Percentiles rank a stretch among this genome's conserved stretches.
phyloP scores from a whole-genome alignment of 2,797 vertebrate genomes.

The Leucoraja ocellata region DNA sequence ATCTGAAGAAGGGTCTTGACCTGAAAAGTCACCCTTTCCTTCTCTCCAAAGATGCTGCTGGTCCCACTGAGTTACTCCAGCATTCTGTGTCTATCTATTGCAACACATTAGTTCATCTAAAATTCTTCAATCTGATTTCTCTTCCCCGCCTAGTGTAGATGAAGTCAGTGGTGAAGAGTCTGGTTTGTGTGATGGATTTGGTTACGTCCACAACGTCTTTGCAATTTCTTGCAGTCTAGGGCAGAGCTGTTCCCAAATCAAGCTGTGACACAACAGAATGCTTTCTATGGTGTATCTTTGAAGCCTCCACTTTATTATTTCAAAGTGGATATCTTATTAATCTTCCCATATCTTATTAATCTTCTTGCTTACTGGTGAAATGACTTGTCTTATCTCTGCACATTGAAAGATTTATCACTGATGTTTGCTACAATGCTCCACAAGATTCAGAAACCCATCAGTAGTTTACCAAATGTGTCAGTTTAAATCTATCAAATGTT shows the following conservation, averaged over 20 bases:
- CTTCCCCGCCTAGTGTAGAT: too few species aligned
- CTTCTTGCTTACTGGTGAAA: neutral
- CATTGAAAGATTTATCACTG: neutral
- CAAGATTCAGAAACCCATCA: neutral
- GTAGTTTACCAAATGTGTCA: neutral
- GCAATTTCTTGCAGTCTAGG: too few species aligned
- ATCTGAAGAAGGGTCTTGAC: too few species aligned
- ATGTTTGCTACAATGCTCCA: neutral
- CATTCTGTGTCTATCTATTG: too few species aligned
- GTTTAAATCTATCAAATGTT: neutral
- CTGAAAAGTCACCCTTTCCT: too few species aligned
- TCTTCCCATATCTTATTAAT: neutral
- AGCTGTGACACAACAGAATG: too few species aligned
- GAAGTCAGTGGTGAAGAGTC: too few species aligned
- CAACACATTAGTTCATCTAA: neutral
- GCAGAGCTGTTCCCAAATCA: too few species aligned
- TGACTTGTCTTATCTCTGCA: constrained; percentile 16
- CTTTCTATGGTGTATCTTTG: neutral
- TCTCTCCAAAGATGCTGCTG: too few species aligned
- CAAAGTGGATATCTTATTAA: neutral
- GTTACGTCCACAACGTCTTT: too few species aligned
- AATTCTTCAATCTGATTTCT: neutral
- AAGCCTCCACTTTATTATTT: neutral
- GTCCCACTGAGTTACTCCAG: too few species aligned
- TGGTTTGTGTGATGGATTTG: too few species aligned